A percentile compares a stretch with the other conserved stretches of the same genome.
Evolutionary conservation across 1,140 invertebrate species (phyloP).

Genomic region (Bombus fervidus): DNA sequence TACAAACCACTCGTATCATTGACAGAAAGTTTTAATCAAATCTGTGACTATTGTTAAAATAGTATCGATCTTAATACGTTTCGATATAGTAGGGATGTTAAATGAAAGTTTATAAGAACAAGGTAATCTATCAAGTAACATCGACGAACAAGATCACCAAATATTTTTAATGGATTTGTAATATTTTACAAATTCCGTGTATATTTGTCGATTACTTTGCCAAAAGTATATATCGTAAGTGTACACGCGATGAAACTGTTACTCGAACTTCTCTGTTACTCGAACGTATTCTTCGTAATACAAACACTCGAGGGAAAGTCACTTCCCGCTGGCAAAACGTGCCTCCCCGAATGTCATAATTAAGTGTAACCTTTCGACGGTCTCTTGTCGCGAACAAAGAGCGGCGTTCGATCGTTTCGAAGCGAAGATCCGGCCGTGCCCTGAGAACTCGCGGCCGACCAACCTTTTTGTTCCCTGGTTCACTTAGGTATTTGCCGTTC

Average conservation of each 20-base stretch:
- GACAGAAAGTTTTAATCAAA: background rate
- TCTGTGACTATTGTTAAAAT: background rate
- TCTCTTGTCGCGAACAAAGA: slow-evolving; percentile 47
- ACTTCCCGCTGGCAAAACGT: slow-evolving; percentile 1
- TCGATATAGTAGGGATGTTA: background rate
- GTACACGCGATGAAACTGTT: background rate
- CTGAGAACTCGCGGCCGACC: slow-evolving; percentile 31
- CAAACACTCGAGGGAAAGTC: slow-evolving; percentile 17
- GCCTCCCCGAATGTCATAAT: slow-evolving; percentile 35
- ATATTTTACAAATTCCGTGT: background rate
- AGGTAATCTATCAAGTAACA: background rate
- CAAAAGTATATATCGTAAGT: background rate
- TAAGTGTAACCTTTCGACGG: slow-evolving; percentile 46
- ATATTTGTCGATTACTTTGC: background rate
- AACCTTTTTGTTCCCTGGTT: background rate
- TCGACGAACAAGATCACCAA: background rate
- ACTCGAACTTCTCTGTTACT: background rate
- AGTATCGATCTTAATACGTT: background rate
- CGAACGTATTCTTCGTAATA: background rate
- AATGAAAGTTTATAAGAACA: background rate
- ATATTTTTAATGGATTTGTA: background rate
- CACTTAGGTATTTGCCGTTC: background rate
- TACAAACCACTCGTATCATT: background rate
- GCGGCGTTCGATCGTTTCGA: slow-evolving; percentile 50
- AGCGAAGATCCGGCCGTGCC: slow-evolving; percentile 61